Conservation (phyloP, 2,113 vertebrate species). For the Microtus richardsoni region DNA sequence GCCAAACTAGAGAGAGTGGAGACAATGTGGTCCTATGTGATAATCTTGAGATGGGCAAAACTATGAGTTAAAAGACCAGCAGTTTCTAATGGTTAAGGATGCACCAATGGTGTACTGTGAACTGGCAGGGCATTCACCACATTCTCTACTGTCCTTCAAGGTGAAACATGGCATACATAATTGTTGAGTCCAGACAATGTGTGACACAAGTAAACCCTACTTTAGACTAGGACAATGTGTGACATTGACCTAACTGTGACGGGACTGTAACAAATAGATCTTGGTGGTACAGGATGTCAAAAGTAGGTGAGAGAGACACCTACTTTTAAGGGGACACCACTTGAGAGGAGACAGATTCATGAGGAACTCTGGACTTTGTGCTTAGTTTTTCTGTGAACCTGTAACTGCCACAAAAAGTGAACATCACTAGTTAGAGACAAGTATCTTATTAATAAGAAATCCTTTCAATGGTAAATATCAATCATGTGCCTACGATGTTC, state of each 20-base stretch:
- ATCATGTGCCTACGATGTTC: not conserved
- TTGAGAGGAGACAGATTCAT: not conserved
- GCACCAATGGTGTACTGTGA: not conserved
- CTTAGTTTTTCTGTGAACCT: constrained; percentile 1
- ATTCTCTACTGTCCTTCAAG: not conserved
- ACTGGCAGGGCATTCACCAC: not conserved
- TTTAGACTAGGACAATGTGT: not conserved
- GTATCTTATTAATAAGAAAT: not conserved
- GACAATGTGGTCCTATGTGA: not conserved
- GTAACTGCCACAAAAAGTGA: not conserved
- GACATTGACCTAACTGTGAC: no score
- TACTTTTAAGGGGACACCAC: not conserved
- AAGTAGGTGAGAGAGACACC: not conserved
- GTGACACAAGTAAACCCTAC: not conserved
- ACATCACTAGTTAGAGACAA: not conserved
- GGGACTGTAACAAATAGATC: not conserved
- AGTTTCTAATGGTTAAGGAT: not conserved
- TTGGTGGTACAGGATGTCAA: not conserved
- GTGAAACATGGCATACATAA: not conserved
- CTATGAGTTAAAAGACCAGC: not conserved
- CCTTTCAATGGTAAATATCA: not conserved
- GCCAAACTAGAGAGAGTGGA: not conserved
- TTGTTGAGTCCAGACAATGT: not conserved
- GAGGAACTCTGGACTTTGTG: not conserved
- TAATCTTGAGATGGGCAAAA: not conserved